Evolutionary conservation across 2,113 vertebrate species (phyloP), one percentile per base, ranked within the genome.

Genomic region (Alaudala cheleensis): DNA sequence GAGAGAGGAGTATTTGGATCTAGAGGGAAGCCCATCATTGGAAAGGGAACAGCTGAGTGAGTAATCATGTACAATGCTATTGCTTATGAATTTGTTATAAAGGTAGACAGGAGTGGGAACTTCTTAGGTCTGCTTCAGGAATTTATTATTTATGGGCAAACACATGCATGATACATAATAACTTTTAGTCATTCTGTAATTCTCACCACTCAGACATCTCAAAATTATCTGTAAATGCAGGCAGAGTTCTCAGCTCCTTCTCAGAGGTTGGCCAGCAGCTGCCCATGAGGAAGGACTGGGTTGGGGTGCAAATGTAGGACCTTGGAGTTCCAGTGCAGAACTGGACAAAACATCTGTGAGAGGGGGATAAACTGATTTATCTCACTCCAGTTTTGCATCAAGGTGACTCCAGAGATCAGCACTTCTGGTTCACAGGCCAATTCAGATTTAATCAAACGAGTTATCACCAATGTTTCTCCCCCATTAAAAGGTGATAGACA

Each of bases 1-100:
- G 47, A 83, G 39, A 79, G 57, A 85, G 56, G 54, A 14, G 45
- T 45, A 51, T 81, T 40, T 62, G 62, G 64, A 53, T 67, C 40
- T 74, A 14, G n/a, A 77, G n/a, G 45, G 44, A 80, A 92, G 81
- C 33, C 40, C 77, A 1, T 83, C 18, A 57, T 40, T 95, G 72
- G 54, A 19, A 82, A 90, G 71, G 50, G 61, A 88, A 24, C 61
- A 78, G 76, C 56, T 78, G 87, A 93, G 64, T 78, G 87, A 96
- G 67, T 83, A 88, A 74, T 88, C 71, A 49, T 61, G 76, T 88
- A 58, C 47, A 70, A 29, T 0, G 23, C 82, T 92, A 71, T 88
- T 92, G 82, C 92, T 93, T 96, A 95, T 96, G 94, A 94, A 96
- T 96, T 96, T 96, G 90, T 95, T 88, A 94, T 94, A 93, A 95